These are phyloP conservation scores for Morinoia aosen DNA, from an alignment of 2,888 invertebrate species.

Conservation along the genomic window DNA sequence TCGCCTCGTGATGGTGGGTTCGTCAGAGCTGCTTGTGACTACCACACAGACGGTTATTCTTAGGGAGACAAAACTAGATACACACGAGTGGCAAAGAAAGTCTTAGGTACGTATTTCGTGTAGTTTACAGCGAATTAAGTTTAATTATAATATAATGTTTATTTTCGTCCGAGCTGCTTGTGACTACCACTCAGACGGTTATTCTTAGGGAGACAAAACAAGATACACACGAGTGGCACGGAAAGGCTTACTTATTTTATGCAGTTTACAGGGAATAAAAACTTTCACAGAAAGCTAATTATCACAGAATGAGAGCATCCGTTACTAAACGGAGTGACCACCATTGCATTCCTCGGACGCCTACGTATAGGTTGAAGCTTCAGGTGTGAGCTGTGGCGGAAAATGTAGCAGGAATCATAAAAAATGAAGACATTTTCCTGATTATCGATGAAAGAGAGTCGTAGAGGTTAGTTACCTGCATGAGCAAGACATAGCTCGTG, in stretches of 20 bases:
- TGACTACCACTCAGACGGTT: background rate
- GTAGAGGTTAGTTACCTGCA: background rate
- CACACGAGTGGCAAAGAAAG: background rate
- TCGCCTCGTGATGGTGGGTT: background rate
- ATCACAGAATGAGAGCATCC: background rate
- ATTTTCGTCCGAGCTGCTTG: background rate
- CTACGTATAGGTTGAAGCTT: background rate
- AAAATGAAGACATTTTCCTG: too few relatives aligned
- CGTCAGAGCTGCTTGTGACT: background rate
- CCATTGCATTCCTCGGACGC: background rate
- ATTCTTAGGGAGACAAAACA: background rate
- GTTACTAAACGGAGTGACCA: background rate
- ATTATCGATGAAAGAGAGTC: background rate
- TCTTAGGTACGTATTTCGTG: too few relatives aligned
- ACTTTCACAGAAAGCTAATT: background rate
- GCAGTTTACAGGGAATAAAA: background rate
- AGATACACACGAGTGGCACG: background rate
- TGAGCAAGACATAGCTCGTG: background rate
- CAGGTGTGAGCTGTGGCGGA: background rate
- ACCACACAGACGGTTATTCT: background rate
- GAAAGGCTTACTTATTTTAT: background rate
- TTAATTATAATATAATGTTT: too few relatives aligned
- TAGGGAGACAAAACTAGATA: background rate
- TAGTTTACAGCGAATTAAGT: too few relatives aligned
- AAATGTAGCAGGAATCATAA: background rate